Evolutionary conservation across 2,797 vertebrate species (phyloP), one percentile per base, ranked within the genome.

Genomic region (Sebastes oblongus): DNA sequence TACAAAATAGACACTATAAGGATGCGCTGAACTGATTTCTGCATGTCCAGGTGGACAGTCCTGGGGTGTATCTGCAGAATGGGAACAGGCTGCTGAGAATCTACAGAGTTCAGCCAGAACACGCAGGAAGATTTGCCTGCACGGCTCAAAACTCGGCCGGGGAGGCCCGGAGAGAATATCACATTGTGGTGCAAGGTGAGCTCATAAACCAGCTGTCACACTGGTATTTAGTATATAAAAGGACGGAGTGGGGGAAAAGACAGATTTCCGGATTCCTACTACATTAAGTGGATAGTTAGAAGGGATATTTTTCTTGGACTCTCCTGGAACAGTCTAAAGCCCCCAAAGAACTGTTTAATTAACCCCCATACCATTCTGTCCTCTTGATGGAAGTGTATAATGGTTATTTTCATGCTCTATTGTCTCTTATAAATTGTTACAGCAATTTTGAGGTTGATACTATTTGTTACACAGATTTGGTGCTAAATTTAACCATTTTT

Each of bases 161-260:
- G 34, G 91, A 94, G 1, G 90, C 93, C 18, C 92, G 75, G 32
- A 94, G 92, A 75, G 85, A 95, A 79, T 96, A 96, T 59, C 67
- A 88, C 70, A 95, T 98, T n/a, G 89, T 95, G 3, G 97, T 98
- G 76, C 95, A 97, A 90, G 93, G 97, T 97, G 92, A 95, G 94
- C 73, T 64, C 36, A 78, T 27, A 59, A 61, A 83, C 27, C 39
- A 25, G 22, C 18, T 77, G 61, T 77, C 59, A 82, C 14, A 14
- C 42, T 39, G 13, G 16, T 58, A 16, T 81, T 79, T 42, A 22
- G 46, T 52, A 42, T 54, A 13, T 32, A 7, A 24, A 20, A 59
- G 14, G 64, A 34, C 0, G 24, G 10, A 75, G 8, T 8, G 12
- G 14, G 4, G 5, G 18, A 2, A 54, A 50, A 39, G 11, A 25